Base-by-base conservation (phyloP, 1,140 invertebrate genomes). In the Leptinotarsa undecemlineata region DNA sequence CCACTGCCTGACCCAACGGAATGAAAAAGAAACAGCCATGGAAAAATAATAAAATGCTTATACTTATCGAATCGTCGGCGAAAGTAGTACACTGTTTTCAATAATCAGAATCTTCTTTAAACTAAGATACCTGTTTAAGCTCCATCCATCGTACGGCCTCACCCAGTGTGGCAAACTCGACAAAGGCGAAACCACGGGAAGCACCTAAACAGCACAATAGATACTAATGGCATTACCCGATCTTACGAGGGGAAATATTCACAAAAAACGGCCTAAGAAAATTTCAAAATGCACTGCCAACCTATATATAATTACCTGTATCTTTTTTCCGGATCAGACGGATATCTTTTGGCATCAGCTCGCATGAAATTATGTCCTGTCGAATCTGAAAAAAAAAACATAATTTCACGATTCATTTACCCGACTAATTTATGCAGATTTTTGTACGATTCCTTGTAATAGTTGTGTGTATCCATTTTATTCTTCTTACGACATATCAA, bases 91-190 rank as follows among this genome's bases (percentile, higher is more conserved):
- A 57, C 15, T 17, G 15, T 15, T n/a, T 57, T 19, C 15, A 57
- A 57, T 17, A 57, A 14, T 57, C 51, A 57, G 51, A 81, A 69
- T 79, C 79, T 79, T 82, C 75, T 79, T 77, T 81, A 83, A 82
- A 77, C 78, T 85, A 85, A 84, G 87, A 86, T 93, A 96, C 95
- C 93, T 97, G 92, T 90, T 94, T 96, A 87, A 92, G 90, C 86
- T 96, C 95, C 92, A 98, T 97, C 94, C 95, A 96, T 82, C 90
- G 90, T 86, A 91, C 91, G 81, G 96, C 95, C 89, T 96, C 95
- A 86, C 92, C 90, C 84, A 95, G 89, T 86, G 92, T 92, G 87
- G 91, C 90, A 93, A 98, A 98, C 90, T 98, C 96, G 87, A 98
- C 94, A 91, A 97, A 98, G 87, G 95, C 96, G 90, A 97, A 96